Evolutionary conservation across 23 tunicate genomes (phyloP).

Genomic region (Clavelina lepadiformis): DNA sequence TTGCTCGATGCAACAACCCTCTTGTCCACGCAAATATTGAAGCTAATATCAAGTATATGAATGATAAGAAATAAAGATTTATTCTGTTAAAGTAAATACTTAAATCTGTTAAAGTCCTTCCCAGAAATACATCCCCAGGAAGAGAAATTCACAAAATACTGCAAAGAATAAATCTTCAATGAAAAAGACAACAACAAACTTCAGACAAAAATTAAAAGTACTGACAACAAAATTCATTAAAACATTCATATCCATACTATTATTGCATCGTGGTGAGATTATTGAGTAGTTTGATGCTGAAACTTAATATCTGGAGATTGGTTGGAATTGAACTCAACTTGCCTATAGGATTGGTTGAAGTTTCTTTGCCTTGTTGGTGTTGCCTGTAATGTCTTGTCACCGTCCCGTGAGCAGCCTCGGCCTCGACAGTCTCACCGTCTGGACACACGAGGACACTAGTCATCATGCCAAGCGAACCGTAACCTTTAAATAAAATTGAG

Average conservation of each 20-base stretch:
- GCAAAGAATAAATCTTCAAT: too few species aligned
- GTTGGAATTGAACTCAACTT: too few species aligned
- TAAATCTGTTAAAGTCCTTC: not conserved
- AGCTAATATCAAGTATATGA: constrained; percentile 24
- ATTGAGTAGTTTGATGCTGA: too few species aligned
- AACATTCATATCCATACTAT: too few species aligned
- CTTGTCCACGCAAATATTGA: constrained; percentile 96
- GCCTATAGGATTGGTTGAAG: constrained; percentile 96
- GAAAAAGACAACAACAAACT: too few species aligned
- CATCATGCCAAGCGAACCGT: constrained; percentile 95
- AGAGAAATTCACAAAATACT: too few species aligned
- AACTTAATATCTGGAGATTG: too few species aligned
- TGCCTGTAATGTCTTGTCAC: constrained; percentile 91
- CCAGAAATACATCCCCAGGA: too few species aligned
- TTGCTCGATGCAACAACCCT: constrained; percentile 82
- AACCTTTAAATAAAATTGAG: constrained; percentile 43
- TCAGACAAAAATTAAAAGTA: too few species aligned
- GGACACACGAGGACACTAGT: constrained; percentile 82
- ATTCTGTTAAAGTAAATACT: not conserved
- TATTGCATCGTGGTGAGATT: too few species aligned
- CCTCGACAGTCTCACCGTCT: constrained; percentile 85
- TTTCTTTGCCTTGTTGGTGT: constrained; percentile 90
- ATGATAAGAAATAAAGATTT: too few species aligned
- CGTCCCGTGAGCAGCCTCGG: constrained; percentile 97
- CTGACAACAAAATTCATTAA: too few species aligned